Percentiles rank a stretch among this genome's conserved stretches.
phyloP scores from a whole-genome alignment of 2,888 invertebrate genomes.

The Gryllus longicercus region DNA sequence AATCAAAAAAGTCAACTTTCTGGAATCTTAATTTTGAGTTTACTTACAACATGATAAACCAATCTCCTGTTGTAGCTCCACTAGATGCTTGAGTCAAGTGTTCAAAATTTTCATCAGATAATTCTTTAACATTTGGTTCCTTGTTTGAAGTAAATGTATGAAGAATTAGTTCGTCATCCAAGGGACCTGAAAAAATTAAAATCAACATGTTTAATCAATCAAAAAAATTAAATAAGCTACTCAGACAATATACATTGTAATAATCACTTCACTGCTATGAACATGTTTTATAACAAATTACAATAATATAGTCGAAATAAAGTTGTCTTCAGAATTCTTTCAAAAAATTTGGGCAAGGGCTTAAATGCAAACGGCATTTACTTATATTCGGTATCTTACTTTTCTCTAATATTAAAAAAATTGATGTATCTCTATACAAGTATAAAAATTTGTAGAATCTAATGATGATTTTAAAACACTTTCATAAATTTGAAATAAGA shows the following conservation, averaged over 20 bases:
- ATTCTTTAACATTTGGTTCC: slow-evolving; percentile 73
- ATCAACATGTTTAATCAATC: too few relatives aligned
- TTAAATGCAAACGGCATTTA: too few relatives aligned
- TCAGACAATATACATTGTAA: neutral
- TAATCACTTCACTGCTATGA: neutral
- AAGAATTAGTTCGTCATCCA: slow-evolving; percentile 71
- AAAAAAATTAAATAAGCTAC: too few relatives aligned
- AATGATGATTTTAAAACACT: too few relatives aligned
- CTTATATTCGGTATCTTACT: too few relatives aligned
- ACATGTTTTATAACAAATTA: neutral
- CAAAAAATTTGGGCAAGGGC: too few relatives aligned
- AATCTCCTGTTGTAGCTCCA: slow-evolving; percentile 93
- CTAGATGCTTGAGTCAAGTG: slow-evolving; percentile 89
- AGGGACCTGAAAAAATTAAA: slow-evolving; percentile 53
- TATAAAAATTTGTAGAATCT: too few relatives aligned
- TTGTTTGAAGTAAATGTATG: slow-evolving; percentile 66
- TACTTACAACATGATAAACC: slow-evolving; percentile 93
- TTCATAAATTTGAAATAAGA: too few relatives aligned
- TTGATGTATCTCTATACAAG: too few relatives aligned
- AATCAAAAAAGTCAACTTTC: too few relatives aligned
- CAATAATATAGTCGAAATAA: neutral
- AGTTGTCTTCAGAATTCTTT: too few relatives aligned
- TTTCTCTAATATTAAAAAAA: too few relatives aligned
- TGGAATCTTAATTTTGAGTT: neutral
- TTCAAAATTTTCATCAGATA: slow-evolving; percentile 86